Percentiles rank a stretch among this genome's conserved stretches.
phyloP scores from a whole-genome alignment of 2,888 invertebrate genomes.

The Homarus gammarus region DNA sequence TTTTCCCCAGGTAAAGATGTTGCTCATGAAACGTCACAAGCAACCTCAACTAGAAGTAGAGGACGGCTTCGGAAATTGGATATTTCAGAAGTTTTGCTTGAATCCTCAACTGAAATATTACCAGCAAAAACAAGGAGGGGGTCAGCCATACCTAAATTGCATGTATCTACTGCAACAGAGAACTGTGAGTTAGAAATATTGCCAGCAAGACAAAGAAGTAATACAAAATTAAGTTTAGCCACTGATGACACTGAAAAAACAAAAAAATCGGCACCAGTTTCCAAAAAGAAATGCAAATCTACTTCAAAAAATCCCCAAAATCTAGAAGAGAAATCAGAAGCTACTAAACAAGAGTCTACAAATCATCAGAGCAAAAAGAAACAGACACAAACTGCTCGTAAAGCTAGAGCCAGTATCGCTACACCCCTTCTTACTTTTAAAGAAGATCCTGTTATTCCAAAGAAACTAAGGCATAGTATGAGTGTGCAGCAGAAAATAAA shows the following conservation, averaged over 20 bases:
- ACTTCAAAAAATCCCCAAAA: background rate
- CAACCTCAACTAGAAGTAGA: background rate
- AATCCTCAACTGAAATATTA: background rate
- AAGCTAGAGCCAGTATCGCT: background rate
- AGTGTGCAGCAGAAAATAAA: background rate
- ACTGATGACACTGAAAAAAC: background rate
- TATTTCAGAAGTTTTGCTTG: background rate
- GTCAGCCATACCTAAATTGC: slow-evolving; percentile 4
- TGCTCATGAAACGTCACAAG: background rate
- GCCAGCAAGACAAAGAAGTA: background rate
- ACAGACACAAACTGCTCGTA: background rate
- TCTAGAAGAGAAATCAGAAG: background rate
- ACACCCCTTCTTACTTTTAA: background rate
- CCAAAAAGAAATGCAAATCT: background rate
- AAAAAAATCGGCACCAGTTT: background rate
- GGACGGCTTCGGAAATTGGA: background rate
- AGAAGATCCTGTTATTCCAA: background rate
- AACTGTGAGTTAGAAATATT: background rate
- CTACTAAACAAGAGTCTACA: background rate
- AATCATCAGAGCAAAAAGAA: background rate
- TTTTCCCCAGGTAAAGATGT: slow-evolving; percentile 21
- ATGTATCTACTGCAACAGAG: background rate
- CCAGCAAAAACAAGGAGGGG: slow-evolving; percentile 3
- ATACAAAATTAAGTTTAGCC: background rate
- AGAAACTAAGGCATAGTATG: background rate